Conservation (phyloP, 2,888 invertebrate species). For the Pseudolycoriella hygida region DNA sequence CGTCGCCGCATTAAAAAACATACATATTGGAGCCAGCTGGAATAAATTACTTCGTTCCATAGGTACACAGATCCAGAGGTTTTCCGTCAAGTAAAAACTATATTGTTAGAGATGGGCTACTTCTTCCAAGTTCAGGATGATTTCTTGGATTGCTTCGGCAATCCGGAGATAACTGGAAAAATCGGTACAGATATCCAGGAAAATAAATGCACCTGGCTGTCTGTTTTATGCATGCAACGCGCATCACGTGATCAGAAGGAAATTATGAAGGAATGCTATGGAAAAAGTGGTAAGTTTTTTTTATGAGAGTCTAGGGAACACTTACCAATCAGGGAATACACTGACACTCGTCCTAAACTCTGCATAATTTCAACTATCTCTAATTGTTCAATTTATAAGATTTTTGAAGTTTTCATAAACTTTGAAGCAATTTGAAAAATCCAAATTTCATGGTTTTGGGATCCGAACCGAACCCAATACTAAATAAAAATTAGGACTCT, state of each 20-base stretch:
- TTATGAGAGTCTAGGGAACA: background rate
- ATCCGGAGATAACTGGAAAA: conserved; percentile 73
- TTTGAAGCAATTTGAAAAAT: no score
- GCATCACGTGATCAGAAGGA: conserved; percentile 51
- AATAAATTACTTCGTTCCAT: no score
- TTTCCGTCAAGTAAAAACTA: conserved; percentile 68
- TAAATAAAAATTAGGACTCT: no score
- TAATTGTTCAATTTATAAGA: no score
- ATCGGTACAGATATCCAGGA: conserved; percentile 82
- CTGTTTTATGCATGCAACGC: conserved; percentile 72
- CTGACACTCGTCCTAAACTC: no score
- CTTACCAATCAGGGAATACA: no score
- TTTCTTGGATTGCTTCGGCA: conserved; percentile 66
- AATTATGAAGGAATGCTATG: conserved; percentile 62
- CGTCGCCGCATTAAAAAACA: no score
- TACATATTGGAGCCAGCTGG: no score
- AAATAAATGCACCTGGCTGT: conserved; percentile 92
- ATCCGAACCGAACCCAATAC: no score
- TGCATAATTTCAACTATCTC: no score
- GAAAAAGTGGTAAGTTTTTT: conserved; percentile 29
- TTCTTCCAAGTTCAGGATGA: conserved; percentile 85
- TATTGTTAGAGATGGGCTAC: conserved; percentile 83
- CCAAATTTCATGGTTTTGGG: no score
- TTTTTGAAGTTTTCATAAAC: no score
- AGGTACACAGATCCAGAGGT: conserved; percentile 52